phyloP scores from a whole-genome alignment of 2,888 invertebrate genomes.

The Punctoribates punctum region DNA sequence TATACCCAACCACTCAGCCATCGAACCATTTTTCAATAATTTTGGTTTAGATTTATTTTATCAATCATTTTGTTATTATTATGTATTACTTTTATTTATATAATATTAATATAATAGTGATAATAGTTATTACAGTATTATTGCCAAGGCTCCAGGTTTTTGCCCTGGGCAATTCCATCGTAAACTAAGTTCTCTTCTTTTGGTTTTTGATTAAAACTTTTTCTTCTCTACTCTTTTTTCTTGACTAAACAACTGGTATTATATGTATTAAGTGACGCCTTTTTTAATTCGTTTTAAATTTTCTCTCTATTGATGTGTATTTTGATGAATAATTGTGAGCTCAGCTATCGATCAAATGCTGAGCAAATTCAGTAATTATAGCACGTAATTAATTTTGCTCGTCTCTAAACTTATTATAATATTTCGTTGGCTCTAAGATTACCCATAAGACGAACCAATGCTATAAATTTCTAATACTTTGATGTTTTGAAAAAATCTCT shows the following conservation, averaged over 20 bases:
- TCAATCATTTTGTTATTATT: conserved; percentile 21
- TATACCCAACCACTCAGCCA: neutral
- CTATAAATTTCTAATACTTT: conserved; percentile 34
- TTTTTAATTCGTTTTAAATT: conserved; percentile 31
- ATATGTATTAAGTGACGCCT: conserved; percentile 13
- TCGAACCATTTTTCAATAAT: conserved; percentile 23
- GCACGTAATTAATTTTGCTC: conserved; percentile 7
- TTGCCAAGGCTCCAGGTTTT: neutral
- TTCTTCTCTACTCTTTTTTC: neutral
- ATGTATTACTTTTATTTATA: neutral
- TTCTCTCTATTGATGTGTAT: conserved; percentile 16
- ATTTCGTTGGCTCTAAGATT: neutral
- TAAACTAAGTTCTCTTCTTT: neutral
- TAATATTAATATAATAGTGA: neutral
- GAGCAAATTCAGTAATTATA: conserved; percentile 22
- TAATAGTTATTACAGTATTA: conserved; percentile 4
- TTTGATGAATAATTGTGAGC: conserved; percentile 18
- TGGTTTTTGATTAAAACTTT: conserved; percentile 15
- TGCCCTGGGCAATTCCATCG: neutral
- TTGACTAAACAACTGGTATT: neutral
- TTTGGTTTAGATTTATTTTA: conserved; percentile 9
- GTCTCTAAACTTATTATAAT: conserved; percentile 20
- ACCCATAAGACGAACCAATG: neutral
- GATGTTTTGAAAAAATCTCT: neutral
- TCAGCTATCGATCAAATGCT: conserved; percentile 15